A percentile compares a stretch with the other conserved stretches of the same genome.
These are phyloP conservation scores for Ammodytes dubius DNA, from an alignment of 2,113 vertebrate genomes.

Conservation along the genomic window DNA sequence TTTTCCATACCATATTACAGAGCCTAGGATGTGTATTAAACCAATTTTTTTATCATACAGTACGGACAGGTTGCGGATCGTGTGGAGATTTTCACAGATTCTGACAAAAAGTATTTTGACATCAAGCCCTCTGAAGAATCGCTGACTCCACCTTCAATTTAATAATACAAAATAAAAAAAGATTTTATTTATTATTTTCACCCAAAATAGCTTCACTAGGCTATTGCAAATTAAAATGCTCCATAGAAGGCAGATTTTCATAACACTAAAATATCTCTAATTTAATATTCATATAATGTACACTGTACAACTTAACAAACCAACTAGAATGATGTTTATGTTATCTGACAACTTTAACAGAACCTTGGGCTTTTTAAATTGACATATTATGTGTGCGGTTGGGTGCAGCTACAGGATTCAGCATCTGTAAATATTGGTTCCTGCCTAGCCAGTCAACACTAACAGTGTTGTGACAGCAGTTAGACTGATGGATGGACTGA, in stretches of 20 bases:
- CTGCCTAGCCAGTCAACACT: constrained; percentile 21
- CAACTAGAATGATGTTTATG: neutral
- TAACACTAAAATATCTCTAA: neutral
- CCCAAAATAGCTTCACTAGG: neutral
- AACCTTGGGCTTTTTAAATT: neutral
- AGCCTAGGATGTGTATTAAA: too few relatives aligned
- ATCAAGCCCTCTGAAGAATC: too few relatives aligned
- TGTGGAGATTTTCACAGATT: too few relatives aligned
- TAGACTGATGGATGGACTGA: neutral
- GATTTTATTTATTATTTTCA: neutral
- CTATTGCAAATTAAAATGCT: neutral
- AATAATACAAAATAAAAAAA: too few relatives aligned
- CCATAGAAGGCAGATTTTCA: neutral
- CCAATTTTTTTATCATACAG: too few relatives aligned
- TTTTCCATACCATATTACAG: too few relatives aligned
- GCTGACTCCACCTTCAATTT: too few relatives aligned
- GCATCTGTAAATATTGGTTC: constrained; percentile 37
- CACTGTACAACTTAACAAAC: neutral
- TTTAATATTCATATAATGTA: neutral
- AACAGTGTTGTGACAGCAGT: constrained; percentile 9
- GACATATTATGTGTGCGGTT: neutral
- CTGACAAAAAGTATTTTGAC: too few relatives aligned
- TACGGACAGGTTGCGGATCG: too few relatives aligned
- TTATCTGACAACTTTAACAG: neutral
- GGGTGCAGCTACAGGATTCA: neutral